Base-by-base conservation (phyloP, 1,140 invertebrate species). In the Rhyzopertha dominica region DNA sequence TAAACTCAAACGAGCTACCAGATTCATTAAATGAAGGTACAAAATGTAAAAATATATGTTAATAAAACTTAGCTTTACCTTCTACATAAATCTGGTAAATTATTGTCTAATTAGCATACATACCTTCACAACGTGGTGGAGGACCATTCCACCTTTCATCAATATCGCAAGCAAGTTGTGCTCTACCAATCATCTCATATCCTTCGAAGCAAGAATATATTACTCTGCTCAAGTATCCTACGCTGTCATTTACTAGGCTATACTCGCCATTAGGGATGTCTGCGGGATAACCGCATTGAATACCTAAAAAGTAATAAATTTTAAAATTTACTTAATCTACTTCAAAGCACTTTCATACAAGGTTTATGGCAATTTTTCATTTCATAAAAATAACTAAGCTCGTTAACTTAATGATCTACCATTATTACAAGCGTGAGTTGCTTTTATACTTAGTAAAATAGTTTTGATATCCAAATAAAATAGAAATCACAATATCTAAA, bases 71-170 rank as follows among this genome's bases (percentile, higher is more conserved):
- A n/a, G n/a, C n/a, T n/a, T 26, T 8, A n/a, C 7, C 7, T 8
- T 26, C 7, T 26, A 26, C n/a, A n/a, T n/a, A n/a, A n/a, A n/a
- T n/a, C n/a, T n/a, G n/a, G 13, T 10, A 32, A 5, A 14, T 10
- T 10, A 10, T 16, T 36, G 5, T 25, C 5, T 19, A 17, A 4
- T 18, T 18, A 20, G 9, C 10, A 41, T 35, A 74, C 70, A 73
- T 71, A 87, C 84, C 80, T 63, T 91, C 85, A 62, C 90, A 93
- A 54, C 84, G 71, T 4, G 91, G 90, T 43, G 91, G 91, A 18
- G 90, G 90, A 35, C 90, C 91, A 62, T 95, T 92, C 91, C 91
- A 95, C 40, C 87, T 76, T 60, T 90, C 88, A 59, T 95, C 90
- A 54, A 93, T 85, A 66, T 95, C 91, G 61, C 91, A 95, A 4